Percentiles rank a stretch among this genome's conserved stretches.
Evolutionary conservation across 2,797 vertebrate genomes (phyloP).

Genomic region (Borostomias antarcticus): DNA sequence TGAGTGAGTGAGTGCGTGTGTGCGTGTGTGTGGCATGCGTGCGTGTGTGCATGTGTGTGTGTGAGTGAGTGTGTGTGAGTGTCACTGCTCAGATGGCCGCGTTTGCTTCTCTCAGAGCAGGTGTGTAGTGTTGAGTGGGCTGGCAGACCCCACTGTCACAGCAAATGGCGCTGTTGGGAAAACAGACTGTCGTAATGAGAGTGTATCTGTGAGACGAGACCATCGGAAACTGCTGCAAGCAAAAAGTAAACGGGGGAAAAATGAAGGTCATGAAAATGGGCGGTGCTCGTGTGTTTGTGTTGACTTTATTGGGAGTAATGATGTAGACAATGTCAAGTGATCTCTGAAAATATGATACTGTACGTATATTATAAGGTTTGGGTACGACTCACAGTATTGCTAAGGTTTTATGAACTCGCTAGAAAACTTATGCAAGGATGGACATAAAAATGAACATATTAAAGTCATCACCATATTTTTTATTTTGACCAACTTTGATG

Average conservation of each 20-base stretch:
- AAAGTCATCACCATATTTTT: neutral
- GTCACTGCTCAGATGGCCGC: conserved; percentile 68
- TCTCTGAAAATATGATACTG: neutral
- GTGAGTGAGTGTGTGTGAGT: conserved; percentile 24
- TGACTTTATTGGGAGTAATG: conserved; percentile 1
- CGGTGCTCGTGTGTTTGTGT: conserved; percentile 6
- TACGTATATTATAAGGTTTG: neutral
- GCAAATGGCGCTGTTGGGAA: conserved; percentile 79
- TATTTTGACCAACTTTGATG: conserved; percentile 21
- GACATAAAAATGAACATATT: neutral
- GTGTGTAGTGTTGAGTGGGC: conserved; percentile 52
- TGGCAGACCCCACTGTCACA: conserved; percentile 72
- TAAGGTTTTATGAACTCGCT: neutral
- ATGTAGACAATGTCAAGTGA: neutral
- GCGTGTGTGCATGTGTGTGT: conserved; percentile 25
- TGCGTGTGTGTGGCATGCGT: conserved; percentile 2
- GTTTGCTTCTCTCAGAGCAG: conserved; percentile 68
- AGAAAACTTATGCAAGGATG: neutral
- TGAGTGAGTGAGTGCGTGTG: neutral
- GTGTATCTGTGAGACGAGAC: conserved; percentile 56
- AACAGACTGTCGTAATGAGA: conserved; percentile 73
- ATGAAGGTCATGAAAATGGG: neutral
- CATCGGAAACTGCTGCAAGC: conserved; percentile 27
- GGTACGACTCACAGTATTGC: no score
- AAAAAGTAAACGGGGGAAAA: neutral